phyloP scores from a whole-genome alignment of 2,888 invertebrate genomes.

The Spodoptera littoralis region DNA sequence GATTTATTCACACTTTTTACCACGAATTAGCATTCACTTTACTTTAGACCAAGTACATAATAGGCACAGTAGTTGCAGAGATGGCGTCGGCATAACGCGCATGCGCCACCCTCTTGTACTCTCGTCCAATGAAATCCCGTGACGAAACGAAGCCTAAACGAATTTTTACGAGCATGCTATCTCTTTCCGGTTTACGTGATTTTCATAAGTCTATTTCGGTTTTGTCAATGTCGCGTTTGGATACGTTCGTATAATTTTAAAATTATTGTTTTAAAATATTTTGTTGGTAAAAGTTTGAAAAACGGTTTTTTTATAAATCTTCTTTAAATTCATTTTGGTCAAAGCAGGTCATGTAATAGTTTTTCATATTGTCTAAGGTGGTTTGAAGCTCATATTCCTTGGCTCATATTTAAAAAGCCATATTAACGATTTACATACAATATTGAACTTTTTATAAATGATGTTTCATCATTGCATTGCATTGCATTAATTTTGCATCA shows the following conservation, averaged over 20 bases:
- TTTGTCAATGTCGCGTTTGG: slow-evolving; percentile 32
- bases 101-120: slow-evolving; percentile 86
- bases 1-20: slow-evolving; percentile 75
- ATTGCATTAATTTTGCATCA: no score
- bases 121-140: slow-evolving; percentile 79
- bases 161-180: slow-evolving; percentile 66
- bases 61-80: slow-evolving; percentile 85
- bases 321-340: neutral
- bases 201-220: slow-evolving; percentile 32
- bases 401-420: no score
- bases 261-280: slow-evolving; percentile 28
- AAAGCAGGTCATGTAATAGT: no score
- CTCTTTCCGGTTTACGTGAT: slow-evolving; percentile 49
- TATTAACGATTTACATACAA: no score
- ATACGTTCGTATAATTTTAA: slow-evolving; percentile 43
- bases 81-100: slow-evolving; percentile 89
- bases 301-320: slow-evolving; percentile 26
- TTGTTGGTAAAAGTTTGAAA: slow-evolving; percentile 1
- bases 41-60: slow-evolving; percentile 78
- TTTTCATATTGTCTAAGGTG: no score
- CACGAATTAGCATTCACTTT: slow-evolving; percentile 76
- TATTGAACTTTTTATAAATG: no score
- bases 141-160: slow-evolving; percentile 74
- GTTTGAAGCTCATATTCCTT: no score
- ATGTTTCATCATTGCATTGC: no score